phyloP scores from a whole-genome alignment of 2,797 vertebrate species.

The Aldrovandia affinis region DNA sequence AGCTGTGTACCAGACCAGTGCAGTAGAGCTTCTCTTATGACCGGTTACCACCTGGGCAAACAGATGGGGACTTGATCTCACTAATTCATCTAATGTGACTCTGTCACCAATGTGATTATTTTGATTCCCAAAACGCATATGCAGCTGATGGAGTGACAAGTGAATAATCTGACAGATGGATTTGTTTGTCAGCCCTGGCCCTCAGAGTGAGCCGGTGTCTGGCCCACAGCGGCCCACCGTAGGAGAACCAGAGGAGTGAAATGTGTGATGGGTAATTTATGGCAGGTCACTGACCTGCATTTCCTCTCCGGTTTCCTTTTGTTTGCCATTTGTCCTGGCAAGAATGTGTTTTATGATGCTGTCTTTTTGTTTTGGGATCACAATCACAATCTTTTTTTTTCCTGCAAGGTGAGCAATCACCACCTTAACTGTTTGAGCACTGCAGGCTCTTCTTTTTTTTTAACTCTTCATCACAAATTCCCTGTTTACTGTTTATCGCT shows the following conservation, averaged over 20 bases:
- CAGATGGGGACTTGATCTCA: conserved; percentile 70
- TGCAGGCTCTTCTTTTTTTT: neutral
- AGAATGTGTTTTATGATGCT: neutral
- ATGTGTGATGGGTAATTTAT: neutral
- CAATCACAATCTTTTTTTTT: neutral
- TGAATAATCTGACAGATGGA: neutral
- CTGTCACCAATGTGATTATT: conserved; percentile 30
- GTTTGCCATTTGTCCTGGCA: too few relatives aligned
- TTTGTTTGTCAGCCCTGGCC: neutral
- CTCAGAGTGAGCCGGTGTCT: neutral
- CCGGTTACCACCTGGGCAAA: conserved; percentile 63
- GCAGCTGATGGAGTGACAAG: neutral
- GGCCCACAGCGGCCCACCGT: neutral
- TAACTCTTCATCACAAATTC: neutral
- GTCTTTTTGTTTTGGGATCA: neutral
- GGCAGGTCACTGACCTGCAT: neutral
- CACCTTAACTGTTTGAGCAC: neutral
- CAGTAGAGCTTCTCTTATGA: conserved; percentile 33
- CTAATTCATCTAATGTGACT: conserved; percentile 66
- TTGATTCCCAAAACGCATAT: neutral
- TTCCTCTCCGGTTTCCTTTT: neutral
- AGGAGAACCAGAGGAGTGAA: neutral
- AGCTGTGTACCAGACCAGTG: neutral
- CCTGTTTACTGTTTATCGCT: too few relatives aligned
- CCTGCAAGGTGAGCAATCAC: neutral